Base-by-base conservation (phyloP, 2,113 vertebrate genomes). In the Grus americana region DNA sequence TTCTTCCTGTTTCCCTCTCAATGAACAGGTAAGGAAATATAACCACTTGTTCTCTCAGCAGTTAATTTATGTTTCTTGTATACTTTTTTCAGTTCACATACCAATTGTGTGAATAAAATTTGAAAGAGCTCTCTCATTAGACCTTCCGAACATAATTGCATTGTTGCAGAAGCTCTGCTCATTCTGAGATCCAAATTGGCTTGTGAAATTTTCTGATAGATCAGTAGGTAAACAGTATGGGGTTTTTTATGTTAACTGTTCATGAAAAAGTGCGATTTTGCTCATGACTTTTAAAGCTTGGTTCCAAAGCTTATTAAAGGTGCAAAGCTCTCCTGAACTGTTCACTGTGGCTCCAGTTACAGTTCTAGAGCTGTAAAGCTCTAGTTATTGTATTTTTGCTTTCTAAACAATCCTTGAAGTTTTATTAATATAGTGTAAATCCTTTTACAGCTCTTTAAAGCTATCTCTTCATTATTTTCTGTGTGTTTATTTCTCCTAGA, bases 381-480 rank as follows among this genome's bases (percentile, higher is more conserved):
- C 36, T 36, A 81, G 47, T 80, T 91, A 89, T 66, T 91, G 49
- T 47, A 74, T 91, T 95, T 96, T 88, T 79, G 7, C 26, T 96
- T 93, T 94, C 71, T 87, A 94, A 96, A 81, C 57, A 70, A 66
- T 75, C 52, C 72, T 90, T 95, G 46, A 84, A 89, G 30, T 95
- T 93, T 93, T 95, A 92, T 95, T 95, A 94, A 87, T 88, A 67
- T 32, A 71, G 2, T 80, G 59, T 86, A 94, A 96, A 95, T 88
- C 57, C 20, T 93, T 94, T 87, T 79, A 87, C 22, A 65, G 40
- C 23, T 90, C 62, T 91, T 86, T 79, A 91, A 95, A 79, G 15
- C 42, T 90, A 85, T 47, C 10, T 93, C 62, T 87, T 78, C 23
- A 63, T 72, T 87, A 78, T 91, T 85, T 92, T 79, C 36, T 67